Percentiles rank a stretch among this genome's conserved stretches.
These are phyloP conservation scores for Hypanus sabinus DNA, from an alignment of 2,113 vertebrate genomes.

Conservation along the genomic window DNA sequence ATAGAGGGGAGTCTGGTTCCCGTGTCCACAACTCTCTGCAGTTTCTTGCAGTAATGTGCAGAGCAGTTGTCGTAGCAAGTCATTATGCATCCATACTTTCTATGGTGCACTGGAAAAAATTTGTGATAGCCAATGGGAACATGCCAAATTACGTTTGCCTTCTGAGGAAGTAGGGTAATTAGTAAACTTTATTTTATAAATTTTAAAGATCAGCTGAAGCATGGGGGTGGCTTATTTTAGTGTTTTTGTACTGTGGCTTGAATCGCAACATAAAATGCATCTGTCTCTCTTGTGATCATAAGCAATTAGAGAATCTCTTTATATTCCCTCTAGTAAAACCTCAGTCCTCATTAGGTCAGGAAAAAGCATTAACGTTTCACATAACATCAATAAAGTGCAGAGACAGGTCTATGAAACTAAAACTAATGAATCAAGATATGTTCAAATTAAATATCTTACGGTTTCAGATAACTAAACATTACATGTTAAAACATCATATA, in stretches of 20 bases:
- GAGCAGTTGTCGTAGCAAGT: too few relatives aligned
- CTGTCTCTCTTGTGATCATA: not conserved
- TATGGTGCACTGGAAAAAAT: too few relatives aligned
- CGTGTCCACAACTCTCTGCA: too few relatives aligned
- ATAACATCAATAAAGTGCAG: not conserved
- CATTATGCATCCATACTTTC: too few relatives aligned
- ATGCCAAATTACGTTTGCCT: too few relatives aligned
- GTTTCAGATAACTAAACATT: not conserved
- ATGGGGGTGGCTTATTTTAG: slow-evolving; percentile 1
- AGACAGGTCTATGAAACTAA: not conserved
- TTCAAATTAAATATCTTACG: not conserved
- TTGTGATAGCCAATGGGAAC: too few relatives aligned
- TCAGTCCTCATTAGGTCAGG: not conserved
- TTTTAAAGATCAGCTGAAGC: not conserved
- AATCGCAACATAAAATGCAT: slow-evolving; percentile 1
- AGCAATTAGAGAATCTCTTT: not conserved
- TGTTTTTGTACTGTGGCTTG: not conserved
- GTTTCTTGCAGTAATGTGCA: too few relatives aligned
- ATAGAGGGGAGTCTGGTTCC: too few relatives aligned
- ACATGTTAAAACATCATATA: not conserved
- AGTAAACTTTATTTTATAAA: too few relatives aligned
- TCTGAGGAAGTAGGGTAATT: too few relatives aligned
- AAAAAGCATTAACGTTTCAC: slow-evolving; percentile 6
- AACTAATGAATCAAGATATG: not conserved
- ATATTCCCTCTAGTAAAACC: slow-evolving; percentile 22